A percentile compares a stretch with the other conserved stretches of the same genome.
These are phyloP conservation scores for Tenrec ecaudatus DNA, from an alignment of 2,113 vertebrate species.

Conservation along the genomic window DNA sequence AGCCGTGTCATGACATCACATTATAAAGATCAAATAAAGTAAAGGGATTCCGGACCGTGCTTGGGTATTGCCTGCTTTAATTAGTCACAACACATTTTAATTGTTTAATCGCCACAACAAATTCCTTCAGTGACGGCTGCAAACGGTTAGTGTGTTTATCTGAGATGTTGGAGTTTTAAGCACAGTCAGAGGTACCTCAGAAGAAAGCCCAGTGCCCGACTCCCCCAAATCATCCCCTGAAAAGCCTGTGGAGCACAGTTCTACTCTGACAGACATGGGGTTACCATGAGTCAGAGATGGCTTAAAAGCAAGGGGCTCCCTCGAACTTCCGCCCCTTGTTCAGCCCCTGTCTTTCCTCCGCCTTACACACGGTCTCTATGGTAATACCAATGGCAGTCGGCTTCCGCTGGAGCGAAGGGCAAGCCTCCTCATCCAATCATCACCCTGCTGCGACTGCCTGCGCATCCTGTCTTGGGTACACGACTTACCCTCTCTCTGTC, in stretches of 20 bases:
- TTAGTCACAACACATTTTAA: no score
- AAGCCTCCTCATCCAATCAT: background rate
- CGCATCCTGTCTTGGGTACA: background rate
- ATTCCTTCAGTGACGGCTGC: no score
- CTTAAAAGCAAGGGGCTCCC: background rate
- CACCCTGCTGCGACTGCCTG: background rate
- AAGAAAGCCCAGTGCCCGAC: background rate
- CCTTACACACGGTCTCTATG: background rate
- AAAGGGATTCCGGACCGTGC: background rate
- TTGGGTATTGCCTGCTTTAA: no score
- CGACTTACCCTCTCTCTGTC: background rate
- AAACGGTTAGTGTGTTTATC: background rate
- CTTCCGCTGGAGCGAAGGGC: background rate
- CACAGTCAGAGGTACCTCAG: background rate
- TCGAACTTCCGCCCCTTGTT: background rate
- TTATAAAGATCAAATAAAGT: constrained; percentile 45
- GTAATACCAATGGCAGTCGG: background rate
- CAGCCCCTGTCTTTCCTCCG: background rate
- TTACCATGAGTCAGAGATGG: background rate
- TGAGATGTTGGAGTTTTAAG: background rate
- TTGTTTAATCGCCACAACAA: no score
- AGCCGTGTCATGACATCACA: background rate
- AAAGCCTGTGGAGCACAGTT: background rate
- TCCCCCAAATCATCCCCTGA: background rate
- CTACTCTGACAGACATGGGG: background rate